Evolutionary conservation across 2,113 vertebrate genomes (phyloP).

Genomic region (Manacus vitellinus): DNA sequence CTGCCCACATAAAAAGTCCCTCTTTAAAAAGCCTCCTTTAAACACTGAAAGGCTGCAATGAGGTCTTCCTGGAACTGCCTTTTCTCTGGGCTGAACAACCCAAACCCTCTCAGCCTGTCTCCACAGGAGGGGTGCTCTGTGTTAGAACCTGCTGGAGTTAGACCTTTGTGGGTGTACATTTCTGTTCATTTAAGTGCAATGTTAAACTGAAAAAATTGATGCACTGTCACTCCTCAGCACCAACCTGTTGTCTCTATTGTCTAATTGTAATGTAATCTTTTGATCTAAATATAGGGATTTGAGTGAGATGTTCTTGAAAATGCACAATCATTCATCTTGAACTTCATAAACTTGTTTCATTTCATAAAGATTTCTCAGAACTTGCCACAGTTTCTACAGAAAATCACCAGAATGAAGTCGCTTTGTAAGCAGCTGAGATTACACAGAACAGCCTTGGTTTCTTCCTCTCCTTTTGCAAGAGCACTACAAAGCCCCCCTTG

Average conservation of each 20-base stretch:
- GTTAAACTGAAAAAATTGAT: background rate
- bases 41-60: background rate
- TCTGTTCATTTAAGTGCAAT: background rate
- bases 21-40: background rate
- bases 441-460: background rate
- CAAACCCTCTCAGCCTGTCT: background rate
- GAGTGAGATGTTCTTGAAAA: background rate
- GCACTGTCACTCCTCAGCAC: background rate
- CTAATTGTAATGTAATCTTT: background rate
- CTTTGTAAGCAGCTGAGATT: background rate
- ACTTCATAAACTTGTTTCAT: background rate
- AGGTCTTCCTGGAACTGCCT: background rate
- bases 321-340: background rate
- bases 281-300: background rate
- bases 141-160: background rate
- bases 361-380: background rate
- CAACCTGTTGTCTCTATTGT: background rate
- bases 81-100: background rate
- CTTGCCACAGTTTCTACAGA: background rate
- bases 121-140: background rate
- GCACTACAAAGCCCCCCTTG: background rate
- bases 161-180: background rate
- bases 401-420: background rate
- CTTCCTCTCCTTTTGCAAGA: background rate
- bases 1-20: rapidly evolving